Evolutionary conservation across 2,888 invertebrate species (phyloP).

Genomic region (Nebria brevicollis): DNA sequence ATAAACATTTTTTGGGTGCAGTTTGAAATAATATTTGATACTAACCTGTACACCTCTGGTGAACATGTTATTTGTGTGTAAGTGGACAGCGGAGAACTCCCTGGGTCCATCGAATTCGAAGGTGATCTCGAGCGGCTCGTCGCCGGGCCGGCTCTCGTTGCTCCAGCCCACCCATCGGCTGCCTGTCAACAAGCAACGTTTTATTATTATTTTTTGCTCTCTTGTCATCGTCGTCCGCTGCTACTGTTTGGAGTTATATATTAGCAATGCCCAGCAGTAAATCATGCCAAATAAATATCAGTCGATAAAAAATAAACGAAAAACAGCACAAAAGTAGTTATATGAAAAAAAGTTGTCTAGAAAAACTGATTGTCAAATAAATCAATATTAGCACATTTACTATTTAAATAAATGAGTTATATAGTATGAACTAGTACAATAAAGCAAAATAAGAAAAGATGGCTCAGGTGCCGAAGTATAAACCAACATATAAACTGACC

Average conservation of each 20-base stretch:
- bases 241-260: not conserved
- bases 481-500: too few species aligned
- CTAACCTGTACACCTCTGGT: conserved; percentile 81
- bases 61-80: conserved; percentile 84
- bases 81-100: conserved; percentile 76
- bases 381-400: not conserved
- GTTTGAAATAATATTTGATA: conserved; percentile 24
- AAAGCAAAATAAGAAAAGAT: too few species aligned
- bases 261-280: not conserved
- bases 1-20: not conserved
- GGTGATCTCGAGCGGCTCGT: conserved; percentile 75
- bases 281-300: conserved; percentile 16
- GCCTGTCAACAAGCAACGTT: conserved; percentile 61
- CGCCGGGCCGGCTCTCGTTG: conserved; percentile 66
- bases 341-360: not conserved
- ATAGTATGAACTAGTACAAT: too few species aligned
- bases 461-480: too few species aligned
- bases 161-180: conserved; percentile 91
- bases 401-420: too few species aligned
- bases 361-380: not conserved
- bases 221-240: not conserved
- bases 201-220: not conserved
- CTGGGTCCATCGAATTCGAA: conserved; percentile 84
- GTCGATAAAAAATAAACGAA: conserved; percentile 33
- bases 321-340: not conserved